Evolutionary conservation across 2,113 vertebrate genomes (phyloP), one percentile per base, ranked within the genome.

Genomic region (Muntiacus muntjak): DNA sequence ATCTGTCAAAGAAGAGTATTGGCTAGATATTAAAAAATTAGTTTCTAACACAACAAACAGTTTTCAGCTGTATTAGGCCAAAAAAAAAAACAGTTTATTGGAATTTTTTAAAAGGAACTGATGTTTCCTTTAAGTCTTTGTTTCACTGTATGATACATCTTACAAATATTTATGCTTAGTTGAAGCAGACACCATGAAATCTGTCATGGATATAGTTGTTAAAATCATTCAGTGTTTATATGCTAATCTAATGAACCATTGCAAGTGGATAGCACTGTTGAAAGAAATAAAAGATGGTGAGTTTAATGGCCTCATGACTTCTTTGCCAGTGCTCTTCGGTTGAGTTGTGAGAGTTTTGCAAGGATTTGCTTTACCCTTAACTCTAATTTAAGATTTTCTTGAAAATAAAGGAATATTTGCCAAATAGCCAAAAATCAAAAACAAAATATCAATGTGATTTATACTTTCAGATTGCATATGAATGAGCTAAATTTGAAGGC

Each of bases 131-230:
- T 87, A 62, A 50, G 95, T 94, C 57, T 95, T 97, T 96, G 94
- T 94, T 92, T 95, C 71, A 74, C 45, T 89, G n/a, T 62, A 33
- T 97, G 95, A 96, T 94, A 40, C 90, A 95, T 89, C 21, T 84
- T 47, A 87, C 87, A 97, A 95, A 87, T 97, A 97, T 97, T 97
- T 97, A 60, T 89, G 55, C 52, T 84, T 25, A 50, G 26, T 79
- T 89, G 71, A 87, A 84, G 33, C 33, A 19, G 52, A 79, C 28
- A 36, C 23, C 78, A 62, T 91, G 78, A 91, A 89, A 76, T 62
- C 1, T 93, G 55, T 81, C 71, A 4, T 96, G 83, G 87, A 84
- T 71, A 91, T 17, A 87, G 91, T 74, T 89, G 54, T 88, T 97
- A 79, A 89, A 91, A 96, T 93, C 30, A 67, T 43, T 45, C 55